Base-by-base conservation (phyloP, 2,797 vertebrate species). In the Gymnothorax javanicus region DNA sequence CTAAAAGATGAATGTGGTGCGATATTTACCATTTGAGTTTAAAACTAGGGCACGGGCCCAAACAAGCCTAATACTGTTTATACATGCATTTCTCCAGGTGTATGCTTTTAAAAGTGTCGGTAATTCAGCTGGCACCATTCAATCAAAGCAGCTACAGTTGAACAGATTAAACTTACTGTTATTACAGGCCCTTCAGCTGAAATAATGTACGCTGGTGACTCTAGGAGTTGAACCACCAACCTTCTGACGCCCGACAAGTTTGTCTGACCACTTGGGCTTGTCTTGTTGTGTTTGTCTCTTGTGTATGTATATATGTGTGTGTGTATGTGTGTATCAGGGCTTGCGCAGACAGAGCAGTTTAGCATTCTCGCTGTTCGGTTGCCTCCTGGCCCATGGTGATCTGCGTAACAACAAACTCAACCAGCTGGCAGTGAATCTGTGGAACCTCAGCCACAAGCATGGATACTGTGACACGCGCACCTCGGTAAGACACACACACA, bases 371-470 rank as follows among this genome's bases (percentile, higher is more conserved):
- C 95, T 99, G 90, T 99, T 99, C 23, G 95, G 96, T 7, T 96
- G 96, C 85, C 96, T 99, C 88, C 56, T 99, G 92, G 96, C 97
- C 87, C 98, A 99, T 0, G 97, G 97, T 0, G 98, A 99, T 91
- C 96, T 99, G 69, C 94, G 97, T 7, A 99, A 98, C 95, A 98
- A 98, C 94, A 98, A 97, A 90, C 96, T 99, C 86, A 99, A 97
- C 92, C 98, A 99, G 94, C 96, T 99, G 12, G 93, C 97, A 0
- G 95, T 99, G 88, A 99, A 97, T 88, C 95, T 99, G 90, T 99
- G 99, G 98, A 99, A 98, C 89, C 96, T 99, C 77, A 97, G 97
- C 85, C 98, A 99, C 94, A 98, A 98, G 88, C 97, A 99, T 0
- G 98, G 98, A 89, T 95, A 95, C 93, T 96, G 97, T 0, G 98